phyloP scores from a whole-genome alignment of 30 jellyfish, hydroid and myxozoan genomes.

The Aurelia sp. region DNA sequence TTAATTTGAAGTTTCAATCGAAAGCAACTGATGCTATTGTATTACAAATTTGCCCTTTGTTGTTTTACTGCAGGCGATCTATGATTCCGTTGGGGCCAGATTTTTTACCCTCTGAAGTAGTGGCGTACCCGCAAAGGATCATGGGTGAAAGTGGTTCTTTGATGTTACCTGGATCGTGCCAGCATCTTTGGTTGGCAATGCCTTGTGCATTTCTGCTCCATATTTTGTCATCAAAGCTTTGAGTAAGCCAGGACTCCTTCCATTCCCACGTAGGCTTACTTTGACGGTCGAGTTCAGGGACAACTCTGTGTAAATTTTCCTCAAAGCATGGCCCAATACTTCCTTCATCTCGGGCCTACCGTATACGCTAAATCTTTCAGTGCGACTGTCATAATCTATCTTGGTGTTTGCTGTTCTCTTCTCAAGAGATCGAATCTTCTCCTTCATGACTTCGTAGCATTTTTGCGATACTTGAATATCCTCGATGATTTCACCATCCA shows the following conservation, averaged over 20 bases:
- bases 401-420: background rate
- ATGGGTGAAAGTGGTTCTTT: background rate
- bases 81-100: too few relatives aligned
- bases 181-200: slow-evolving; percentile 5
- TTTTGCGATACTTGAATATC: background rate
- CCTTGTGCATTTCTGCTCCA: slow-evolving; percentile 19
- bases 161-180: slow-evolving; percentile 14
- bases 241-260: slow-evolving; percentile 25
- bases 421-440: background rate
- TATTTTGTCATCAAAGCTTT: slow-evolving; percentile 21
- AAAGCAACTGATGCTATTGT: too few relatives aligned
- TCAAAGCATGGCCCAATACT: slow-evolving; percentile 1
- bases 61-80: too few relatives aligned
- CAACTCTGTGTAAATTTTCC: background rate
- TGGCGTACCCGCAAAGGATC: too few relatives aligned
- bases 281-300: background rate
- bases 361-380: slow-evolving; percentile 1
- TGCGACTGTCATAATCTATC: slow-evolving; percentile 25
- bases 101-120: too few relatives aligned
- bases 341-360: slow-evolving; percentile 25
- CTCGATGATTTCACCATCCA: slow-evolving; percentile 8
- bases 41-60: too few relatives aligned
- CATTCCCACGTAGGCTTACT: slow-evolving; percentile 18
- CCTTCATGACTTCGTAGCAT: background rate
- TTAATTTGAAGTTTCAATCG: too few relatives aligned